These are phyloP conservation scores for Epinotia brunnichana DNA, from an alignment of 2,888 invertebrate genomes.

Conservation along the genomic window DNA sequence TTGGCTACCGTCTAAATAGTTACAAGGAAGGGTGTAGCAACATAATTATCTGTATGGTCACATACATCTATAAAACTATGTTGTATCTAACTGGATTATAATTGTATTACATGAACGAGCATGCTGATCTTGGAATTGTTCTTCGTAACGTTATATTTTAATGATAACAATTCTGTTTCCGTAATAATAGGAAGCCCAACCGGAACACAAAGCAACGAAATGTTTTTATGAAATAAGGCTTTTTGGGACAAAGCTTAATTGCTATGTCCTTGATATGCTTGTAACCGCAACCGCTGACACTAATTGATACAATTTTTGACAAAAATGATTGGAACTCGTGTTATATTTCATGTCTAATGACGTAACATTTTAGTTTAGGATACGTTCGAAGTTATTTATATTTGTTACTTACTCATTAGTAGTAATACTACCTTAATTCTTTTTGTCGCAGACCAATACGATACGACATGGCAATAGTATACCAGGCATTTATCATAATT, in stretches of 20 bases:
- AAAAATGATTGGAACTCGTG: conserved; percentile 3
- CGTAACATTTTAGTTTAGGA: neutral
- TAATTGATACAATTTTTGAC: conserved; percentile 10
- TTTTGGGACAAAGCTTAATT: neutral
- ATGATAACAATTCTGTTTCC: neutral
- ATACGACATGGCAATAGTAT: too few relatives aligned
- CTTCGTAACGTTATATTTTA: too few relatives aligned
- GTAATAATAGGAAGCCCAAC: neutral
- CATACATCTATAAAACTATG: too few relatives aligned
- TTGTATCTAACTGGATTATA: too few relatives aligned
- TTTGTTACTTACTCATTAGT: neutral
- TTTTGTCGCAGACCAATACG: too few relatives aligned
- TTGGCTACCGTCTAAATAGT: too few relatives aligned
- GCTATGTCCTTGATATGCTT: neutral
- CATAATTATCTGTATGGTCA: too few relatives aligned
- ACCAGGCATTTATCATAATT: neutral
- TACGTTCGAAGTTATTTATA: neutral
- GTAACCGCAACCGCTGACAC: conserved; percentile 8
- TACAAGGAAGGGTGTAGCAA: too few relatives aligned
- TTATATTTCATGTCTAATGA: neutral
- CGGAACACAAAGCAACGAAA: neutral
- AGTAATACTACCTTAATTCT: too few relatives aligned
- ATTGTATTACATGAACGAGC: too few relatives aligned
- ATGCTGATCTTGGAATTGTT: neutral
- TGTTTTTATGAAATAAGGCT: neutral